Conservation (phyloP, 2,797 vertebrate species). For the Anguilla obscura region DNA sequence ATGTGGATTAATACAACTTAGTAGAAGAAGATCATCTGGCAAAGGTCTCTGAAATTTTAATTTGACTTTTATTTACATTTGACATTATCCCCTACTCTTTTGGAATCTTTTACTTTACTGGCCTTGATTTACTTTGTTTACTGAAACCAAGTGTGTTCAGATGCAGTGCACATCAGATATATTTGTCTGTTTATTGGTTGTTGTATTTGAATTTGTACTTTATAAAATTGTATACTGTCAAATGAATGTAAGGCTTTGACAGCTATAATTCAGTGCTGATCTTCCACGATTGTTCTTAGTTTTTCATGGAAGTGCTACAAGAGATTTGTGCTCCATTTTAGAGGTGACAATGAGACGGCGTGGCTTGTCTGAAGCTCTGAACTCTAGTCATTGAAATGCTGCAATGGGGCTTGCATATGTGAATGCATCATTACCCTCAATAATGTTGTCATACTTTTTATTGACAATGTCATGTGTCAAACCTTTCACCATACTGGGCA, state of each 20-base stretch:
- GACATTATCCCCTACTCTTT: neutral
- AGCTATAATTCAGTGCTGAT: neutral
- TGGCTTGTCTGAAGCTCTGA: slow-evolving; percentile 35
- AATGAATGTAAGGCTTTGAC: neutral
- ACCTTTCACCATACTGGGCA: slow-evolving; percentile 48
- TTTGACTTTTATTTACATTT: neutral
- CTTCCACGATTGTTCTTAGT: slow-evolving; percentile 24
- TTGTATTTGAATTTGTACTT: neutral
- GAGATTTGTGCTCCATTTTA: slow-evolving; percentile 29
- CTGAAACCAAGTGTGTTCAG: neutral
- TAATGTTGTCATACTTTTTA: slow-evolving; percentile 74
- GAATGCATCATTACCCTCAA: slow-evolving; percentile 68
- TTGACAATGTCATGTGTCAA: slow-evolving; percentile 67
- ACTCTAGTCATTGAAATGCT: slow-evolving; percentile 57
- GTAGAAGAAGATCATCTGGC: neutral
- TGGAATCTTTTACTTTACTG: neutral
- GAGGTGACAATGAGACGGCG: slow-evolving; percentile 47
- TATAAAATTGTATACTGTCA: neutral
- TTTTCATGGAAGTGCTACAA: slow-evolving; percentile 28
- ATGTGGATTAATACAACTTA: neutral
- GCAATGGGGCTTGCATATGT: slow-evolving; percentile 57
- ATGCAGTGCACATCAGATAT: neutral
- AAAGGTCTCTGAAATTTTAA: neutral
- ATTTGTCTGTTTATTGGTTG: neutral
- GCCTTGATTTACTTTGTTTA: neutral